Percentiles rank a stretch among this genome's conserved stretches.
phyloP scores from a whole-genome alignment of 2,113 vertebrate genomes.

The Oreochromis niloticus region DNA sequence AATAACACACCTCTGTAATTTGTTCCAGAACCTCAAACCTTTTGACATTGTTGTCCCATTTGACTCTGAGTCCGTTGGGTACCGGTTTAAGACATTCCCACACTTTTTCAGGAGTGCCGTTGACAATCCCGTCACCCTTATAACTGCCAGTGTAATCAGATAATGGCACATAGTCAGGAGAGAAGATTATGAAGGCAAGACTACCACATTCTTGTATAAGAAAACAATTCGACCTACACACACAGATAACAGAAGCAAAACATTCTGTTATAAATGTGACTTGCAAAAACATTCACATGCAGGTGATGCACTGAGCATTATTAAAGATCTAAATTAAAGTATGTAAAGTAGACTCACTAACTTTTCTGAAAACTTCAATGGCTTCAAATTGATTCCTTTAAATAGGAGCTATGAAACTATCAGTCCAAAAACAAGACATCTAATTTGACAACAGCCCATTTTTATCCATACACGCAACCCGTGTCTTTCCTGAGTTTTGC shows the following conservation, averaged over 20 bases:
- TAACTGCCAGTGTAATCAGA: conserved; percentile 72
- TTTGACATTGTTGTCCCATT: conserved; percentile 91
- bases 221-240: neutral
- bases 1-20: conserved; percentile 75
- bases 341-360: neutral
- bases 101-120: conserved; percentile 69
- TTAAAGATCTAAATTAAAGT: neutral
- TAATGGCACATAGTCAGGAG: neutral
- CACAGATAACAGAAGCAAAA: neutral
- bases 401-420: neutral
- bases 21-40: conserved; percentile 80
- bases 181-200: neutral
- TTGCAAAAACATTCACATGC: neutral
- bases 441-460: neutral
- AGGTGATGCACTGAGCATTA: neutral
- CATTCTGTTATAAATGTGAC: neutral
- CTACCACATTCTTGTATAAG: neutral
- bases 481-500: neutral
- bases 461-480: neutral
- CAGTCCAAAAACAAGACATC: neutral
- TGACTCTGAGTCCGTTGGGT: conserved; percentile 77
- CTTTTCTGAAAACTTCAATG: neutral
- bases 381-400: neutral
- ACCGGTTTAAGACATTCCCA: conserved; percentile 88
- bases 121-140: conserved; percentile 80